phyloP scores from a whole-genome alignment of 2,797 vertebrate species.

The Rallus crepitans region DNA sequence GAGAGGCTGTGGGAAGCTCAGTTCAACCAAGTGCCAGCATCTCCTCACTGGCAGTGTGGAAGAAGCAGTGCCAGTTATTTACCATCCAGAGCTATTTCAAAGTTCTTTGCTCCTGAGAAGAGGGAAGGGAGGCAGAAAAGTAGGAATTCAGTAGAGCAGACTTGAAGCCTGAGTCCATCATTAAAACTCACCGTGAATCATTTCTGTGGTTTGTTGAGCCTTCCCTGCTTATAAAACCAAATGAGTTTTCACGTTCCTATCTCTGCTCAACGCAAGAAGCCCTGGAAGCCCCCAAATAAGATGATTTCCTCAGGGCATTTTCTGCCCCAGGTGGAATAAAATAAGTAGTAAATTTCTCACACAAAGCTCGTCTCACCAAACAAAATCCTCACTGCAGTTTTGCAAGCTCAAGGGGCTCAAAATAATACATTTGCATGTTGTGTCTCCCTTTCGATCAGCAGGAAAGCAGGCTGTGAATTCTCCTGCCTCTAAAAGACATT shows the following conservation, averaged over 20 bases:
- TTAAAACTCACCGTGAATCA: not conserved
- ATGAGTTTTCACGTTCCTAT: not conserved
- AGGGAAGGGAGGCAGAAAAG: not conserved
- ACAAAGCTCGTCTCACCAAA: constrained; percentile 41
- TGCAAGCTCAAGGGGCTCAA: constrained; percentile 20
- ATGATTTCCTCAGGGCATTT: not conserved
- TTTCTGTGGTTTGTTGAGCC: constrained; percentile 15
- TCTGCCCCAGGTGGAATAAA: constrained; percentile 35
- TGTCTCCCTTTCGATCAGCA: constrained; percentile 21
- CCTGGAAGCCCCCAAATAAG: constrained; percentile 17
- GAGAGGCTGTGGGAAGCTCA: not conserved
- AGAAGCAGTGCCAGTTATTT: not conserved
- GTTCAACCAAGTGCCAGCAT: not conserved
- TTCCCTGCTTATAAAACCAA: constrained; percentile 39
- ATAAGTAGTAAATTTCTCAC: constrained; percentile 23
- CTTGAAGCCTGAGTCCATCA: not conserved
- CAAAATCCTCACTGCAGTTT: constrained; percentile 35
- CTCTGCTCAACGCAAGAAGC: not conserved
- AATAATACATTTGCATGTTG: constrained; percentile 43
- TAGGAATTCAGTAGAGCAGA: not conserved
- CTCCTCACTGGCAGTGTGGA: not conserved
- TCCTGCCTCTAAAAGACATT: not conserved
- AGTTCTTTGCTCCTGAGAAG: not conserved
- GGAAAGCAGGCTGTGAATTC: not conserved
- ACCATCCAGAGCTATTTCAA: not conserved